Base-by-base conservation (phyloP, 2,888 invertebrate genomes). In the Drosophila cracens region DNA sequence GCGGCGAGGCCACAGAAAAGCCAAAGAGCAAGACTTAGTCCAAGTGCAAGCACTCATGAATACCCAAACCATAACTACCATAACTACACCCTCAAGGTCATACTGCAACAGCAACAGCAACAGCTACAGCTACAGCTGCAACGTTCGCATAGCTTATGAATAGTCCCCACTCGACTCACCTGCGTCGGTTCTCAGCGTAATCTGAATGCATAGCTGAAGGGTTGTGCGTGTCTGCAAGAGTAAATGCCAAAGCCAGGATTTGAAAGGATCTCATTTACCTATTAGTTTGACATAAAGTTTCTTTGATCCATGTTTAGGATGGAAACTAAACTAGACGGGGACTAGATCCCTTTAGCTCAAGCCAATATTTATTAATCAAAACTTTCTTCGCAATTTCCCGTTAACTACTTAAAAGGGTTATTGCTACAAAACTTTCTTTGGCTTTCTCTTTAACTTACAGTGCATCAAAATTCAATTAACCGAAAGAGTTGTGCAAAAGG, bases 1-100 rank as follows among this genome's bases (percentile, higher is more conserved):
- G 74, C 52, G 78, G 74, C 71, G 71, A 77, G 79, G 74, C 69
- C 73, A 73, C 68, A 77, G 62, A 74, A 82, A 74, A 75, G 64
- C 65, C 74, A 56, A 61, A 72, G 63, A 64, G 53, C 68, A 65
- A 58, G 63, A 70, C 63, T 43, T 51, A 61, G 49, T 46, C 54
- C 61, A 56, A 54, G 54, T 51, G 62, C 63, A 36, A 48, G 25
- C 54, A 70, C 59, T 60, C 64, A 60, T 74, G 78, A 70, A 60
- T 54, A 64, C 58, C 46, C 16, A 25, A 62, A 58, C 64, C 70
- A 78, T 70, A 78, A 64, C 66, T 46, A 16, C 13, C 16, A 46
- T 25, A 46, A 46, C 46, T 21, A 52, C 56, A 31, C 38, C 36
- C 36, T 57, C 27, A 48, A 53, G 34, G 29, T 29, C 25, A 49